Evolutionary conservation across 2,888 invertebrate genomes (phyloP).

Genomic region (Andrena hattorfiana): DNA sequence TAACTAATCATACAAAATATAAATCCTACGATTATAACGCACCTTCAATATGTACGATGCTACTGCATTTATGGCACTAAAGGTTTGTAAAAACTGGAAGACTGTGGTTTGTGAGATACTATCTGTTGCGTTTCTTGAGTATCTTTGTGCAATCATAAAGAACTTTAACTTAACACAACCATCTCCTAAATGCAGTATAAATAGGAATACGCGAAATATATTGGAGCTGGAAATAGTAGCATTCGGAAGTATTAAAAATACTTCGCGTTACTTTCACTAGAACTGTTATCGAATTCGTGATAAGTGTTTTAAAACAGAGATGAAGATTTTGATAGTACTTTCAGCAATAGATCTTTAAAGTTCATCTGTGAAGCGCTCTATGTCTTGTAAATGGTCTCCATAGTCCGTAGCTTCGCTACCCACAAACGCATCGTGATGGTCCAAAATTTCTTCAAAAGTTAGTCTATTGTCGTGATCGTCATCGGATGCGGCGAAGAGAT

Average conservation of each 20-base stretch:
- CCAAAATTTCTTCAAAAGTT: conserved; percentile 92
- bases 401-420: conserved; percentile 97
- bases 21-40: conserved; percentile 21
- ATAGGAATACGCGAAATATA: conserved; percentile 53
- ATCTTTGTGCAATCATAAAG: conserved; percentile 47
- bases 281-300: neutral
- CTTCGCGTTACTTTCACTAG: conserved; percentile 14
- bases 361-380: conserved; percentile 92
- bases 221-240: conserved; percentile 19
- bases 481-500: conserved; percentile 94
- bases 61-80: conserved; percentile 66
- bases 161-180: conserved; percentile 40
- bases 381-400: conserved; percentile 93
- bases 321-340: conserved; percentile 20
- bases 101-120: conserved; percentile 55
- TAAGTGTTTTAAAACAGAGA: conserved; percentile 4
- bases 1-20: conserved; percentile 41
- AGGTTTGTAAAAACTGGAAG: conserved; percentile 68
- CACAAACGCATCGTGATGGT: conserved; percentile 95
- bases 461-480: conserved; percentile 93
- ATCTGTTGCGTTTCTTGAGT: conserved; percentile 38
- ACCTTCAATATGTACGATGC: conserved; percentile 15
- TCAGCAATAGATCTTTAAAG: conserved; percentile 84
- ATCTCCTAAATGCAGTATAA: conserved; percentile 47
- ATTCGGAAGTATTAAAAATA: conserved; percentile 56